Evolutionary conservation across 2,797 vertebrate genomes (phyloP).

Genomic region (Moxostoma hubbsi): DNA sequence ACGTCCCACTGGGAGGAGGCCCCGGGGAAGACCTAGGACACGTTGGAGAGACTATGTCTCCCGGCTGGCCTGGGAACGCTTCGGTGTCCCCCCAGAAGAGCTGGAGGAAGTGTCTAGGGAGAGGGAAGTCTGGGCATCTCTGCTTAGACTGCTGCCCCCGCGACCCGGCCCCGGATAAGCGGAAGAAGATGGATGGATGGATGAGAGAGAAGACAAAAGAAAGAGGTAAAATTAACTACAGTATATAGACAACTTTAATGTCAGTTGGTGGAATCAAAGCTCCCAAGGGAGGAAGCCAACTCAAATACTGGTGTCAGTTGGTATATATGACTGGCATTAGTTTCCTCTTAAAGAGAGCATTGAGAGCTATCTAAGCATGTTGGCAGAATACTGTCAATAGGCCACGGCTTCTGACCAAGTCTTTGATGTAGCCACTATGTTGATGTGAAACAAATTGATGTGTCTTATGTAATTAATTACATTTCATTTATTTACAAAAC

Average conservation of each 20-base stretch:
- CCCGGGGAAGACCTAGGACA: no score
- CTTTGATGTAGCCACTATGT: background rate
- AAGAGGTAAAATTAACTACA: conserved; percentile 14
- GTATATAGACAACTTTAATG: conserved; percentile 14
- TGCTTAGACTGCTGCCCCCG: no score
- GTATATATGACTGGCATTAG: conserved; percentile 17
- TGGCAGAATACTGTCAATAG: conserved; percentile 5
- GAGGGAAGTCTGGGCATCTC: no score
- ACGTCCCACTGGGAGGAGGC: no score
- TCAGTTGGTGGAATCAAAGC: conserved; percentile 38
- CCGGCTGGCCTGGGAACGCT: no score
- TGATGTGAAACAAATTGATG: background rate
- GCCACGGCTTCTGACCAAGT: background rate
- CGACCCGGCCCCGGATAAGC: no score
- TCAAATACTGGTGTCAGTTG: conserved; percentile 21
- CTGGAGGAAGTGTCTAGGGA: no score
- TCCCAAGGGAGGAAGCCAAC: conserved; percentile 34
- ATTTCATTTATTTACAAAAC: no score
- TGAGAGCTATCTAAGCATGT: background rate
- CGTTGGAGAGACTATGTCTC: no score
- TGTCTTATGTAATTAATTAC: background rate
- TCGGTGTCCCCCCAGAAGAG: no score
- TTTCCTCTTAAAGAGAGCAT: conserved; percentile 14
- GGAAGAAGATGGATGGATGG: no score
- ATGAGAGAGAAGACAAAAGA: background rate